Evolutionary conservation across 2,797 vertebrate species (phyloP), one percentile per base, ranked within the genome.

Genomic region (Anguilla marmorata): DNA sequence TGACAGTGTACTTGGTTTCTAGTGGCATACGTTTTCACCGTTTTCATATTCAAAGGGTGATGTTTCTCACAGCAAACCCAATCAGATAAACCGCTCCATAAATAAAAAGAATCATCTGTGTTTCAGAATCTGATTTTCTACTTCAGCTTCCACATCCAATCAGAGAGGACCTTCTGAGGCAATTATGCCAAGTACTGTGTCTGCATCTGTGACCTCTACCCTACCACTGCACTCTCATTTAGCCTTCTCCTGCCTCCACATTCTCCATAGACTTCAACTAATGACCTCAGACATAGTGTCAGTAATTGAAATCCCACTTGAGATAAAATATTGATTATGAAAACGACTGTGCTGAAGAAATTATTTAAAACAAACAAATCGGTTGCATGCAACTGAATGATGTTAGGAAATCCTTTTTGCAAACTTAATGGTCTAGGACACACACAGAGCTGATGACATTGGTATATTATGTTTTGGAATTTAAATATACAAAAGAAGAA

Each of bases 291-390:
- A 30, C 54, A 45, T 52, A 4, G 50, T 82, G 76, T 50, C 76
- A 82, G 76, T 48, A 14, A 33, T 54, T 24, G 5, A 48, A 48
- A 9, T 30, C n/a, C 27, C 27, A 30, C 69, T 33, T 30, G 8
- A n/a, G n/a, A 72, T 72, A 30, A 30, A 27, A 30, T 30, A n/a
- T 33, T 30, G 69, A 72, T 30, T 72, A 33, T 72, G 27, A 2
- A 30, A 30, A 72, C 16, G 27, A 27, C 12, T 33, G 27, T 83
- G 50, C 54, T 27, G 24, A 63, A 82, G 74, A 48, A 27, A 27
- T 19, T 30, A 87, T 82, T 82, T 30, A 83, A 63, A 63, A 87
- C 41, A 37, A 24, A 87, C 74, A 82, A 41, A 82, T 21, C 54
- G 2, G 37, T 4, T 63, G 76, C 41, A 69, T 56, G 50, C 52